These are phyloP conservation scores for Chaetodon auriga DNA, from an alignment of 2,113 vertebrate genomes.

Conservation along the genomic window DNA sequence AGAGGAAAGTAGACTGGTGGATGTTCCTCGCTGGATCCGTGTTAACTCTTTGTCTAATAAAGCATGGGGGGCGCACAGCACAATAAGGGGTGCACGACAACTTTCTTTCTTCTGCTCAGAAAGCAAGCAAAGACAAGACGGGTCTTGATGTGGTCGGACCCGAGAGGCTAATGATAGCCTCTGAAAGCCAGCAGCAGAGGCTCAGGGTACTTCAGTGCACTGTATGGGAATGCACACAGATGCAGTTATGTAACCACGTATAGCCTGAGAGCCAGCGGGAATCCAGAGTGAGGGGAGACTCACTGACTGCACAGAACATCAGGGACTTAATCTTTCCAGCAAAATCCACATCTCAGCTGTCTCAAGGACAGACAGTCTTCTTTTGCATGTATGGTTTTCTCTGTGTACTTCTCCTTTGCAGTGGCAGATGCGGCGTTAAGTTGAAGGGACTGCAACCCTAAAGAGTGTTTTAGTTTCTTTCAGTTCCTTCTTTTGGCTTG, in stretches of 20 bases:
- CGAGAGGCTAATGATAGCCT: conserved; percentile 80
- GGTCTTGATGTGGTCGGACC: conserved; percentile 79
- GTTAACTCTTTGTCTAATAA: conserved; percentile 58
- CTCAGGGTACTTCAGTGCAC: conserved; percentile 72
- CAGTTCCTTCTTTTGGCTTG: background rate
- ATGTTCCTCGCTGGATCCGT: conserved; percentile 40
- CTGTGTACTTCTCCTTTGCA: background rate
- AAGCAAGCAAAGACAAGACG: conserved; percentile 64
- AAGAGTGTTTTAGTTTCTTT: background rate
- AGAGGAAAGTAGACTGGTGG: conserved; percentile 51
- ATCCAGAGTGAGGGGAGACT: conserved; percentile 46
- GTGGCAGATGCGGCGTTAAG: background rate
- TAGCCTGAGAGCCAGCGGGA: conserved; percentile 49
- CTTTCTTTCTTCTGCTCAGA: conserved; percentile 61
- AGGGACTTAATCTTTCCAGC: background rate
- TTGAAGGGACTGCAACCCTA: background rate
- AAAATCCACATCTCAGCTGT: conserved; percentile 15
- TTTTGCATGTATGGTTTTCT: background rate
- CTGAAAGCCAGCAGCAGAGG: conserved; percentile 64
- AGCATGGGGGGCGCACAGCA: conserved; percentile 17
- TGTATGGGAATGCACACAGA: conserved; percentile 70
- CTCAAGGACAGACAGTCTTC: background rate
- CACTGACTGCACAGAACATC: background rate
- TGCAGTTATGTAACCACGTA: conserved; percentile 65
- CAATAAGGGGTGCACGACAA: conserved; percentile 35